These are phyloP conservation scores for Zaprionus inermis DNA, from an alignment of 1,140 invertebrate species.

Conservation along the genomic window DNA sequence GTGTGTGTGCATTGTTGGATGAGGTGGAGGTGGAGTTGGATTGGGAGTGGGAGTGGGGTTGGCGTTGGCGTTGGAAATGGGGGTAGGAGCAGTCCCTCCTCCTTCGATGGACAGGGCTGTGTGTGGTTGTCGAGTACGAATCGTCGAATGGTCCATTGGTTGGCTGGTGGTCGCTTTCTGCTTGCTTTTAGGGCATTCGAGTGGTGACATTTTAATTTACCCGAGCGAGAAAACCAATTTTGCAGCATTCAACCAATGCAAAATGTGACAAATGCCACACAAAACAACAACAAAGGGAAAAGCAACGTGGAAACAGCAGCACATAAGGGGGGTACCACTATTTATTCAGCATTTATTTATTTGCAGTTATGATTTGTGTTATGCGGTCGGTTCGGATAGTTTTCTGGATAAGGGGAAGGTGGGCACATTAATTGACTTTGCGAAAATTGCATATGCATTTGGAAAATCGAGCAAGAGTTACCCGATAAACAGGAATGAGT, in stretches of 20 bases:
- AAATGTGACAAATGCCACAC: constrained; percentile 70
- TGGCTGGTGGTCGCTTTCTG: constrained; percentile 12
- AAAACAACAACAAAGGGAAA: constrained; percentile 11
- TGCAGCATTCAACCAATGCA: constrained; percentile 60
- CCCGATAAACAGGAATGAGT: constrained; percentile 14
- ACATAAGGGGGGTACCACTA: constrained; percentile 30
- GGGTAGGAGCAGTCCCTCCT: not conserved
- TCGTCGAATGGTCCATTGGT: constrained; percentile 29
- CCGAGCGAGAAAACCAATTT: constrained; percentile 79
- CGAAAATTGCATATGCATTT: constrained; percentile 66
- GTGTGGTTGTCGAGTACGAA: not conserved
- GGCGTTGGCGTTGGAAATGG: too few relatives aligned
- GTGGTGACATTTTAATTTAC: constrained; percentile 80
- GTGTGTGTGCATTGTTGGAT: constrained; percentile 2
- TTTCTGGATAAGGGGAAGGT: not conserved
- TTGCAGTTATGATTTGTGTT: constrained; percentile 75
- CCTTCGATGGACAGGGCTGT: not conserved
- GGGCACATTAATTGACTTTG: constrained; percentile 70
- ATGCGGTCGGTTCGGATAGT: constrained; percentile 30
- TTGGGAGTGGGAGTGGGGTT: too few relatives aligned
- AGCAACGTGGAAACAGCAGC: constrained; percentile 5
- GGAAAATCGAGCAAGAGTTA: constrained; percentile 61
- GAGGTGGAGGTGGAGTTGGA: not conserved
- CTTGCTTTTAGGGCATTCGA: constrained; percentile 66
- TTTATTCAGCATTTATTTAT: constrained; percentile 80